phyloP scores from a whole-genome alignment of 1,140 invertebrate species.

The Apis florea region DNA sequence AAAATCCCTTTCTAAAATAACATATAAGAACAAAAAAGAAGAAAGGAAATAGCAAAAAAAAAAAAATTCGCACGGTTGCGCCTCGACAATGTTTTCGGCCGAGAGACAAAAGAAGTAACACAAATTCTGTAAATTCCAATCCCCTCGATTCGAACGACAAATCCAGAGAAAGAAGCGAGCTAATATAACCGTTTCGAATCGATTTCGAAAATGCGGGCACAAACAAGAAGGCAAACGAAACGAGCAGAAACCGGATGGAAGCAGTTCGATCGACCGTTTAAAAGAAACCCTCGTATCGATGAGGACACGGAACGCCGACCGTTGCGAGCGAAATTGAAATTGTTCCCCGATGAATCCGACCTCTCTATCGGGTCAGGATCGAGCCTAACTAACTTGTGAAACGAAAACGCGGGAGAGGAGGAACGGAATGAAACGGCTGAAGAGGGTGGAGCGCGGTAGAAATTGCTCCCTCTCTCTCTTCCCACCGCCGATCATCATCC shows the following conservation, averaged over 20 bases:
- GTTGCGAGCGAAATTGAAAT: conserved; percentile 50
- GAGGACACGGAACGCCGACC: background rate
- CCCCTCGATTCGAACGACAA: too few species aligned
- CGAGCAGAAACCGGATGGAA: too few species aligned
- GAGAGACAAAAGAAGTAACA: too few species aligned
- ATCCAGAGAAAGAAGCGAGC: too few species aligned
- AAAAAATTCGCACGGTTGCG: too few species aligned
- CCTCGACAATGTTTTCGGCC: too few species aligned
- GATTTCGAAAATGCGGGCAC: background rate
- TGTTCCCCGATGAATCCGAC: conserved; percentile 39
- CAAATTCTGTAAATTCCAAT: too few species aligned
- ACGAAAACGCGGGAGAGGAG: conserved; percentile 14
- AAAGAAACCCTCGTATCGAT: background rate
- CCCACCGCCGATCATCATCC: too few species aligned
- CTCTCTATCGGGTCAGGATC: conserved; percentile 13
- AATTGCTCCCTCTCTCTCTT: conserved; percentile 32
- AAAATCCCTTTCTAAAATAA: too few species aligned
- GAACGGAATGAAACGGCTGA: conserved; percentile 23
- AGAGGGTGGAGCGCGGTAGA: conserved; percentile 17
- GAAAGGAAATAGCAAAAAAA: too few species aligned
- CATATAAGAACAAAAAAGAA: too few species aligned
- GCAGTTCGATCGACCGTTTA: background rate
- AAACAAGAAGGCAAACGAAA: too few species aligned
- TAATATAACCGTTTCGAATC: conserved; percentile 2
- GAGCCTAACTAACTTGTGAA: conserved; percentile 32